These are phyloP conservation scores for Polietes domitor DNA, from an alignment of 2,888 invertebrate species.

Conservation along the genomic window DNA sequence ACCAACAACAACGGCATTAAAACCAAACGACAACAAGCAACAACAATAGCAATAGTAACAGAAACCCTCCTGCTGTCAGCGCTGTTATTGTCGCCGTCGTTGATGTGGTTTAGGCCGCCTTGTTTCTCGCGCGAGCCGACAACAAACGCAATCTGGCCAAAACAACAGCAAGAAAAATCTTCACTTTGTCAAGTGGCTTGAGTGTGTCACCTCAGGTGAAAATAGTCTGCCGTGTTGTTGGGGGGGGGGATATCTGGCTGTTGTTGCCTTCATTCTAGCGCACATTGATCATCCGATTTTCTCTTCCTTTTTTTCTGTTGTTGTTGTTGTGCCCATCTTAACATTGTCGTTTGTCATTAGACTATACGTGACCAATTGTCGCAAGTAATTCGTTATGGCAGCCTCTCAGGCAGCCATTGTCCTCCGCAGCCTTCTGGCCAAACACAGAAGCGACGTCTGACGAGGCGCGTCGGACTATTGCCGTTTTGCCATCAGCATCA, in stretches of 20 bases:
- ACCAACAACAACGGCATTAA: slow-evolving; percentile 26
- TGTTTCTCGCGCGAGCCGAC: slow-evolving; percentile 30
- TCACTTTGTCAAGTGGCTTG: slow-evolving; percentile 61
- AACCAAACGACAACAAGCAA: slow-evolving; percentile 15
- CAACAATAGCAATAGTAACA: slow-evolving; percentile 3
- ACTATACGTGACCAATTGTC: slow-evolving; percentile 67
- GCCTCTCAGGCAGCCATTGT: slow-evolving; percentile 37
- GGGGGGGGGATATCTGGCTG: slow-evolving; percentile 2
- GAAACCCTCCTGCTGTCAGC: slow-evolving; percentile 64
- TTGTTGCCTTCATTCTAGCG: slow-evolving; percentile 26
- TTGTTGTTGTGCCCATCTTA: slow-evolving; percentile 19
- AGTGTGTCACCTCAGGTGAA: slow-evolving; percentile 68
- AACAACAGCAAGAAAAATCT: slow-evolving; percentile 17
- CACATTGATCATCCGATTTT: slow-evolving; percentile 60
- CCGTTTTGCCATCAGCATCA: slow-evolving; percentile 1
- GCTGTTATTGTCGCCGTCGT: slow-evolving; percentile 60
- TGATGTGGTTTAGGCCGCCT: slow-evolving; percentile 56
- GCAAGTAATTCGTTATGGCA: slow-evolving; percentile 67
- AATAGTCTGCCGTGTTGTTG: slow-evolving; percentile 51
- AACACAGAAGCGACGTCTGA: slow-evolving; percentile 39
- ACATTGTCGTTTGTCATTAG: slow-evolving; percentile 67
- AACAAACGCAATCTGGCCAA: background rate
- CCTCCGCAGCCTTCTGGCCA: slow-evolving; percentile 2
- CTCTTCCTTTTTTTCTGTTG: slow-evolving; percentile 13
- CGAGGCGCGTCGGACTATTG: background rate